Evolutionary conservation across 2,113 vertebrate species (phyloP), one percentile per base, ranked within the genome.

Genomic region (Cnemophilus loriae): DNA sequence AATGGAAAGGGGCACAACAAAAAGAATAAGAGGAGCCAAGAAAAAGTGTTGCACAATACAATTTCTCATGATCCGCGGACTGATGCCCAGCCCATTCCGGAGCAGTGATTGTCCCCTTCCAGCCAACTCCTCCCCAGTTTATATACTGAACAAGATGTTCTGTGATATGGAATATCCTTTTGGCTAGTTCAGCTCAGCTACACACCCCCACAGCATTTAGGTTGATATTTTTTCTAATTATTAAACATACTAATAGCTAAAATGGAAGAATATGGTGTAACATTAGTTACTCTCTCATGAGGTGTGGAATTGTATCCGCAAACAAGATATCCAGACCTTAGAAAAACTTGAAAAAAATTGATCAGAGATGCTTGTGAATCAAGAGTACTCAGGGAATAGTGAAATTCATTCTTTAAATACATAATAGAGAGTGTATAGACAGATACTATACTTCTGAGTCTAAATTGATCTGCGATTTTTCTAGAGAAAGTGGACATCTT

Each of bases 61-160:
- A 21, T 59, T 60, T 27, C 23, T 67, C 28, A 15, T 30, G 28
- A 39, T 33, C 16, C 52, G 24, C 13, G 26, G 53, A 46, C 16
- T 1, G 3, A 26, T n/a, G n/a, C 20, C 46, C 19, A 46, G 15
- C 7, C 4, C 13, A 33, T 67, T 46, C 33, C 3, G 0, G 3
- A 33, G 44, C 1, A 57, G 52, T 16, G 6, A 39, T 44, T 24
- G 9, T 28, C 9, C 8, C 19, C 19, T 74, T 52, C 33, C 37
- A 52, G 33, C 4, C 22, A 33, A 17, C 19, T 46, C 13, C 27
- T 50, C 39, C 28, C 27, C 27, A 30, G 19, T 17, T 52, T 52
- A 52, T 28, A 11, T 33, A 59, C 13, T 52, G 27, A 42, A 50
- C 3, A 16, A 9, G 42, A 28, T 23, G 15, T 9, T 73, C 22